A percentile compares a stretch with the other conserved stretches of the same genome.
These are phyloP conservation scores for Agrypnia vestita DNA, from an alignment of 1,140 invertebrate species.

Conservation along the genomic window DNA sequence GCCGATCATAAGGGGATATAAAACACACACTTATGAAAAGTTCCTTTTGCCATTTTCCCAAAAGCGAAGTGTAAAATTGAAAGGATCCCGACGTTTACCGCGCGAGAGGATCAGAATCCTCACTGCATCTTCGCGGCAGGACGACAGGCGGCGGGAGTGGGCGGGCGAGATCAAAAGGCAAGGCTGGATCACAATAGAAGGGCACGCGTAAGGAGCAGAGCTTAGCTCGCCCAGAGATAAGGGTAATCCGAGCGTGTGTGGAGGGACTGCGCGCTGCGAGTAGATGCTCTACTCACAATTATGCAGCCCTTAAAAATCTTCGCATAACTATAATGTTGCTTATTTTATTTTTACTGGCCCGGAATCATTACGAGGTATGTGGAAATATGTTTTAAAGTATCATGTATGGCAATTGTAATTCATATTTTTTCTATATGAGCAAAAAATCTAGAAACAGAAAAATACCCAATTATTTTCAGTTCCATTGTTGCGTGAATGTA, in stretches of 20 bases:
- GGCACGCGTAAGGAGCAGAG: constrained; percentile 49
- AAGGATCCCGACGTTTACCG: constrained; percentile 26
- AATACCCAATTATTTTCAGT: too few species aligned
- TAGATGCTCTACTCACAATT: constrained; percentile 28
- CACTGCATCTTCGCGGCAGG: constrained; percentile 17
- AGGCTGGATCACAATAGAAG: constrained; percentile 39
- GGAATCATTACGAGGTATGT: too few species aligned
- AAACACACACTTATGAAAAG: too few species aligned
- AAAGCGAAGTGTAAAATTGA: background rate
- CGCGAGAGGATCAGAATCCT: constrained; percentile 38
- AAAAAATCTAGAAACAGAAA: too few species aligned
- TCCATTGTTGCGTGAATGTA: too few species aligned
- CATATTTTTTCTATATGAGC: too few species aligned
- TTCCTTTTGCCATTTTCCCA: background rate
- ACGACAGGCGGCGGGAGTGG: constrained; percentile 36
- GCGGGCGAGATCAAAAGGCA: constrained; percentile 57
- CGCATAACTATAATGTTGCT: too few species aligned
- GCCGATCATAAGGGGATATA: background rate
- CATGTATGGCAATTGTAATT: too few species aligned
- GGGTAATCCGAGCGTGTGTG: constrained; percentile 45
- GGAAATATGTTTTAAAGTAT: too few species aligned
- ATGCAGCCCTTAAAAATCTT: too few species aligned
- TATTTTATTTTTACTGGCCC: too few species aligned
- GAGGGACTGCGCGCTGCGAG: background rate
- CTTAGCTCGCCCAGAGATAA: constrained; percentile 55